Evolutionary conservation across 2,797 vertebrate genomes (phyloP).

Genomic region (Pseudotriccus pelzelni): DNA sequence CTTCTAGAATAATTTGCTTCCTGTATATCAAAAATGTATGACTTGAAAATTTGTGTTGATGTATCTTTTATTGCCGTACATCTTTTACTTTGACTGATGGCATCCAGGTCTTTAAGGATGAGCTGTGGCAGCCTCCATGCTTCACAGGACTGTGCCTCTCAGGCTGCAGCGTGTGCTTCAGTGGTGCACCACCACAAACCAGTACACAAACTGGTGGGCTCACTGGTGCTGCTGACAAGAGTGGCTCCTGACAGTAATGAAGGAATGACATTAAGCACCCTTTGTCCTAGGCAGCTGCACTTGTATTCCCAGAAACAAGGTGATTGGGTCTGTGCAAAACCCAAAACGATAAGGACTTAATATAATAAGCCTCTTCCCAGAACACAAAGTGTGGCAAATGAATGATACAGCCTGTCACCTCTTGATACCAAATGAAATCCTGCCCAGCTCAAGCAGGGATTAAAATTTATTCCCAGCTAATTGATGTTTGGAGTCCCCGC

Average conservation of each 20-base stretch:
- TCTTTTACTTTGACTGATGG: neutral
- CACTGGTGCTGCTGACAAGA: neutral
- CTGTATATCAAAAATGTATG: neutral
- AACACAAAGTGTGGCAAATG: slow-evolving; percentile 5
- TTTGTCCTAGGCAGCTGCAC: neutral
- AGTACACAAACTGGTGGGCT: neutral
- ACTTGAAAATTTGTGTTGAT: neutral
- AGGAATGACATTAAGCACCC: neutral
- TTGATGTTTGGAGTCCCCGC: slow-evolving; percentile 22
- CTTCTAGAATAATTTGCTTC: neutral
- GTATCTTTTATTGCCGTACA: neutral
- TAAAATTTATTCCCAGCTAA: slow-evolving; percentile 57
- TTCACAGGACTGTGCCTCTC: neutral
- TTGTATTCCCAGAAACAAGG: neutral
- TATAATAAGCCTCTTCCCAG: neutral
- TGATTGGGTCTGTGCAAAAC: neutral
- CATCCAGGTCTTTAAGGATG: neutral
- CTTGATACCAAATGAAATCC: slow-evolving; percentile 48
- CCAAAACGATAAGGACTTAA: neutral
- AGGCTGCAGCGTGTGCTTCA: neutral
- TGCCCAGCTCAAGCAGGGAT: slow-evolving; percentile 2
- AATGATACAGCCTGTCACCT: slow-evolving; percentile 25
- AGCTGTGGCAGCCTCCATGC: neutral
- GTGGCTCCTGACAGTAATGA: neutral
- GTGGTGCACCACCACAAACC: neutral